Percentiles rank a stretch among this genome's conserved stretches.
Evolutionary conservation across 2,113 vertebrate species (phyloP).

Genomic region (Chlorodrepanis virens): DNA sequence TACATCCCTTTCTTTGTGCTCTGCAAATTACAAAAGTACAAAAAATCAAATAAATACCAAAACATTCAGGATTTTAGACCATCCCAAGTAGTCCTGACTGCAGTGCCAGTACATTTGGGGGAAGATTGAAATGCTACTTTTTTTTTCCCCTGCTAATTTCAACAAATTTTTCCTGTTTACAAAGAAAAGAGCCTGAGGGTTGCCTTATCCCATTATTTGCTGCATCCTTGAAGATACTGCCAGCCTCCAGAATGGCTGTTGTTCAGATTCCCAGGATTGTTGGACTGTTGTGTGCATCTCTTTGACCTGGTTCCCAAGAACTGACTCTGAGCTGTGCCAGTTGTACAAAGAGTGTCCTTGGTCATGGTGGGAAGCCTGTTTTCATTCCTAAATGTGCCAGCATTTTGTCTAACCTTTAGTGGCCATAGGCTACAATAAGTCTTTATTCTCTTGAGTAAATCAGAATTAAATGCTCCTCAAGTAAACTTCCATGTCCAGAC

Average conservation of each 20-base stretch:
- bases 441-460: not conserved
- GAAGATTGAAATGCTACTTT: not conserved
- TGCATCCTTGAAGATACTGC: constrained; percentile 8
- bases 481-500: not conserved
- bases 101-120: not conserved
- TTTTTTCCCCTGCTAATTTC: not conserved
- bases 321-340: constrained; percentile 15
- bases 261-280: constrained; percentile 24
- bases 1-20: not conserved
- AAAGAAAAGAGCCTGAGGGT: not conserved
- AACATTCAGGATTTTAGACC: not conserved
- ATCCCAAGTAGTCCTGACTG: not conserved
- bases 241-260: not conserved
- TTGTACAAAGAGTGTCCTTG: not conserved
- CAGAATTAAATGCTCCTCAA: not conserved
- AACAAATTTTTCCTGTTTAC: constrained; percentile 35
- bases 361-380: not conserved
- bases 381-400: not conserved
- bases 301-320: constrained; percentile 17
- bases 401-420: not conserved
- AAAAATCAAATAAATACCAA: not conserved
- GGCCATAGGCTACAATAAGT: not conserved
- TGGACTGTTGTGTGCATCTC: constrained; percentile 11
- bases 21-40: not conserved
- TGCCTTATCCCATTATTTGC: not conserved